phyloP scores from a whole-genome alignment of 2,888 invertebrate species.

The Venusia cambrica region DNA sequence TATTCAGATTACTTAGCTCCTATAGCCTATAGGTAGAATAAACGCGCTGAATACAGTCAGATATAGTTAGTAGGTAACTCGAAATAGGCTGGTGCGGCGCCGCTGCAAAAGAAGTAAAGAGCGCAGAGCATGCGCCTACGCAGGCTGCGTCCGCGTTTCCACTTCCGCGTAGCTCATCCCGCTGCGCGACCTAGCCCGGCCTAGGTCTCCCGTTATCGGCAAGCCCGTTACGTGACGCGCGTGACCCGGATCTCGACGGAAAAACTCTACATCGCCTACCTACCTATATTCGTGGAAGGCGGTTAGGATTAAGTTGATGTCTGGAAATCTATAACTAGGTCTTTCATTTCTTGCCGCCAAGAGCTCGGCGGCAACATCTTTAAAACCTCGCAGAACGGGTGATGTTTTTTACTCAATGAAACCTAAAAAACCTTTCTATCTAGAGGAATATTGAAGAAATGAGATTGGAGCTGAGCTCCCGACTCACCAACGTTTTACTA shows the following conservation, averaged over 20 bases:
- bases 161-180: slow-evolving; percentile 79
- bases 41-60: not conserved
- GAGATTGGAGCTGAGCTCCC: too few species aligned
- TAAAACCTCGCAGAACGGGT: too few species aligned
- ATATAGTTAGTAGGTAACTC: not conserved
- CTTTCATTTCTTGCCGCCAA: slow-evolving; percentile 3
- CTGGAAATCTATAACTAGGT: not conserved
- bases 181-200: slow-evolving; percentile 72
- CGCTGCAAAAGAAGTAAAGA: slow-evolving; percentile 11
- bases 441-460: too few species aligned
- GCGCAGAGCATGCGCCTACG: slow-evolving; percentile 9
- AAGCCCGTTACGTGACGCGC: slow-evolving; percentile 75
- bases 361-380: too few species aligned
- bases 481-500: too few species aligned
- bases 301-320: not conserved
- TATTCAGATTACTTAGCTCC: too few species aligned
- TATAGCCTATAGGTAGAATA: too few species aligned
- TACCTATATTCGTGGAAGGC: slow-evolving; percentile 20
- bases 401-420: too few species aligned
- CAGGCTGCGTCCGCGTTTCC: slow-evolving; percentile 56
- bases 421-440: too few species aligned
- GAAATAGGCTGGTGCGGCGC: slow-evolving; percentile 7
- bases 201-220: slow-evolving; percentile 69
- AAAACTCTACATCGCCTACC: slow-evolving; percentile 40
- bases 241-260: slow-evolving; percentile 69